phyloP scores from a whole-genome alignment of 2,888 invertebrate genomes.

The Taenaris catops region DNA sequence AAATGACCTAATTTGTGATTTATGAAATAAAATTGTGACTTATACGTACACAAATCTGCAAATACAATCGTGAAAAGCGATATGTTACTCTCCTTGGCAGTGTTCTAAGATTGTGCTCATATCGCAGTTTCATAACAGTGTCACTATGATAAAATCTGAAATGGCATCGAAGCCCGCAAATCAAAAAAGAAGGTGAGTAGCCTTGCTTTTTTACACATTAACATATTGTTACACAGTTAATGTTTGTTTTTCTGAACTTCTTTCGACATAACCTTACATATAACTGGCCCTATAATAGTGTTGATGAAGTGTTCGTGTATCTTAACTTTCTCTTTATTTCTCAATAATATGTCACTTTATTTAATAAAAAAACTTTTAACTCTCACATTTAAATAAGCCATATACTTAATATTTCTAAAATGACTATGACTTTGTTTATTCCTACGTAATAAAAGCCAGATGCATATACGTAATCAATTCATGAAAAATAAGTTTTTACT shows the following conservation, averaged over 20 bases:
- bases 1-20: conserved; percentile 71
- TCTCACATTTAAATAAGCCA: too few species aligned
- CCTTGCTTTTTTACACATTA: conserved; percentile 1
- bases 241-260: background rate
- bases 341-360: too few species aligned
- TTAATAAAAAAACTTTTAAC: too few species aligned
- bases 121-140: conserved; percentile 67
- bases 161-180: conserved; percentile 79
- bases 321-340: conserved; percentile 27
- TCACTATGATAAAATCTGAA: conserved; percentile 52
- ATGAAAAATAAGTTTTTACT: too few species aligned
- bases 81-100: conserved; percentile 79
- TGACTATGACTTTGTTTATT: too few species aligned
- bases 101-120: conserved; percentile 78
- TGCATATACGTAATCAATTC: too few species aligned
- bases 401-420: too few species aligned
- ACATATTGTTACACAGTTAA: background rate
- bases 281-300: too few species aligned
- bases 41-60: conserved; percentile 40
- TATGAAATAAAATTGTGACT: conserved; percentile 22
- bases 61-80: conserved; percentile 57
- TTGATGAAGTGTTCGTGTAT: conserved; percentile 22
- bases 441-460: too few species aligned
- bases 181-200: conserved; percentile 84
- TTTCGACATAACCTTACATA: conserved; percentile 15